Percentiles rank a stretch among this genome's conserved stretches.
phyloP scores from a whole-genome alignment of 2,113 vertebrate genomes.

The Synchiropus splendidus region DNA sequence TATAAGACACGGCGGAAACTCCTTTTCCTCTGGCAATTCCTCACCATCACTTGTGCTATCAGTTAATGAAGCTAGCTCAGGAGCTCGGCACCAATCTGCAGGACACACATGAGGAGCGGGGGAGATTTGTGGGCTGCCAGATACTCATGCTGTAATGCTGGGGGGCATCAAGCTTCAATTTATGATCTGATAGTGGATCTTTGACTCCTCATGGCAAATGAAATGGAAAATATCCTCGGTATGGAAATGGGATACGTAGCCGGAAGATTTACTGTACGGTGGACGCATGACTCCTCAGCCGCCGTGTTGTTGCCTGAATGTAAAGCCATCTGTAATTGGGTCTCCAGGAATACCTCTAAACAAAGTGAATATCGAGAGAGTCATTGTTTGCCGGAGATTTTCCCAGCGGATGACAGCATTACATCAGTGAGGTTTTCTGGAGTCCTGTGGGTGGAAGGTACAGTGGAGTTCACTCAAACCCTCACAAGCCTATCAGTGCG shows the following conservation, averaged over 20 bases:
- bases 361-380: conserved; percentile 13
- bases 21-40: conserved; percentile 10
- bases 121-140: conserved; percentile 35
- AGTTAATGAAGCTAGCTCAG: conserved; percentile 58
- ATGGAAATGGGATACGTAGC: conserved; percentile 25
- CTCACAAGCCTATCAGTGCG: conserved; percentile 38
- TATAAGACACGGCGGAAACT: too few relatives aligned
- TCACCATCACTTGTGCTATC: conserved; percentile 60
- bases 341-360: conserved; percentile 22
- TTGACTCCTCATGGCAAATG: conserved; percentile 13
- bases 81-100: conserved; percentile 40
- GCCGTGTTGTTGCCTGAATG: conserved; percentile 20
- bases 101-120: conserved; percentile 31
- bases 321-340: conserved; percentile 27
- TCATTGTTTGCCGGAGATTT: conserved; percentile 4
- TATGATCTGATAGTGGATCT: conserved; percentile 25
- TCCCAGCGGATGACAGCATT: conserved; percentile 19
- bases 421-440: conserved; percentile 18
- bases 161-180: conserved; percentile 6
- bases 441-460: conserved; percentile 28
- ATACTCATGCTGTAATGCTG: conserved; percentile 19
- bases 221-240: conserved; percentile 26
- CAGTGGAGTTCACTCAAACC: conserved; percentile 36
- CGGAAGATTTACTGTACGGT: conserved; percentile 14
- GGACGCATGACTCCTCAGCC: conserved; percentile 9